Evolutionary conservation across 2,797 vertebrate genomes (phyloP).

Genomic region (Tragopan temminckii): DNA sequence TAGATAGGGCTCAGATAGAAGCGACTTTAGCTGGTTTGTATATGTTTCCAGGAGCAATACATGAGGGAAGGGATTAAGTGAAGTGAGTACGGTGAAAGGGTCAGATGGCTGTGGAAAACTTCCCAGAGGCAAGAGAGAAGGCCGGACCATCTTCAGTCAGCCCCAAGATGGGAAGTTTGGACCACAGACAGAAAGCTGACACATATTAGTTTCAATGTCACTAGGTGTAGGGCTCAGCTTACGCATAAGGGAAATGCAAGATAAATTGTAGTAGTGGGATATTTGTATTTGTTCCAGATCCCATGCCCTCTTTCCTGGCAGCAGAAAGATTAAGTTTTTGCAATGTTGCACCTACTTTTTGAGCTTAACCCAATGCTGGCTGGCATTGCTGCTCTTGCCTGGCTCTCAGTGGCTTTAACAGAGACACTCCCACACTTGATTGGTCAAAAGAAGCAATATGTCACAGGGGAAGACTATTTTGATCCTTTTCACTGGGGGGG

Average conservation of each 20-base stretch:
- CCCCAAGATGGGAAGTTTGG: conserved; percentile 19
- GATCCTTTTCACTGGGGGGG: conserved; percentile 49
- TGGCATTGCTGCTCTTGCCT: neutral
- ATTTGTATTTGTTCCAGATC: neutral
- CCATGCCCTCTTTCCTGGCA: fast-evolving
- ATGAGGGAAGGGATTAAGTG: neutral
- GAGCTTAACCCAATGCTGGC: fast-evolving
- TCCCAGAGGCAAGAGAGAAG: neutral
- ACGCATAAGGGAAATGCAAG: neutral
- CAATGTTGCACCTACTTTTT: fast-evolving
- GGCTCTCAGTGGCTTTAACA: neutral
- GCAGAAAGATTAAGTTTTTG: neutral
- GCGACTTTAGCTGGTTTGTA: neutral
- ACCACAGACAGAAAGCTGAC: neutral
- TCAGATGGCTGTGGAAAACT: neutral
- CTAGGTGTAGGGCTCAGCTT: conserved; percentile 43
- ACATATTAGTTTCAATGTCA: conserved; percentile 32
- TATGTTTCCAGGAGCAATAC: neutral
- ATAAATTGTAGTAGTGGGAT: neutral
- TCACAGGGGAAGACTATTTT: conserved; percentile 55
- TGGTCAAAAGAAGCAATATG: conserved; percentile 53
- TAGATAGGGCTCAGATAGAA: fast-evolving
- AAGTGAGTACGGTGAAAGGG: neutral
- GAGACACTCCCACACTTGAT: conserved; percentile 14
- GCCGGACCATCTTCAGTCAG: neutral